Evolutionary conservation across 2,888 invertebrate genomes (phyloP), one percentile per base, ranked within the genome.

Genomic region (Archips xylosteana): DNA sequence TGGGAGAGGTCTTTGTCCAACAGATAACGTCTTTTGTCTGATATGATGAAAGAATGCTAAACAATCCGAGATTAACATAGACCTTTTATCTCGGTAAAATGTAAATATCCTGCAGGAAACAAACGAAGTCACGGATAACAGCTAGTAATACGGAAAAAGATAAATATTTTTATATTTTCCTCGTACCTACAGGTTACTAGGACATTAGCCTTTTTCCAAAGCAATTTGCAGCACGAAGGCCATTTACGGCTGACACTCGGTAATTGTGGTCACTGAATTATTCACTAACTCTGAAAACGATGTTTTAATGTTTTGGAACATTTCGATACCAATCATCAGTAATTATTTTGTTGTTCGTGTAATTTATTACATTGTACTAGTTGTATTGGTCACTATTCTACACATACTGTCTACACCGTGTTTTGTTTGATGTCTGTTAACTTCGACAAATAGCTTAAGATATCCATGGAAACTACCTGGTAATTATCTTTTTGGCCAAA

Each of bases 171-270:
- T 54, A 54, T 54, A 12, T 57, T 57, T 2, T 1, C 10, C 32
- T 32, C 32, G 36, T 57, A 45, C n/a, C 10, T 47, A 3, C n/a
- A 54, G 65, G 60, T 70, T 6, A 70, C 54, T 60, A 23, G 65
- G 54, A 23, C 64, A 64, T 59, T 39, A 64, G 64, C 64, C 42
- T 32, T 60, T 75, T 76, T 77, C 72, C 68, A 51, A 65, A 76
- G 76, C 76, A 78, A 78, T 78, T 78, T 76, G 70, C 72, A 75
- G 76, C 78, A 78, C 76, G 76, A 76, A 76, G 47, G 67, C 74
- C 47, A 47, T 71, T 68, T 71, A 73, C 72, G 69, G 66, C 75
- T 71, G 75, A 45, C 71, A 64, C 74, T 65, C 49, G 39, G 59
- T 74, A 74, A 74, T 65, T 60, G 45, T 65, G 42, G 15, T 45